These are phyloP conservation scores for Cryptoblepharus egeriae DNA, from an alignment of 2,797 vertebrate genomes.

Conservation along the genomic window DNA sequence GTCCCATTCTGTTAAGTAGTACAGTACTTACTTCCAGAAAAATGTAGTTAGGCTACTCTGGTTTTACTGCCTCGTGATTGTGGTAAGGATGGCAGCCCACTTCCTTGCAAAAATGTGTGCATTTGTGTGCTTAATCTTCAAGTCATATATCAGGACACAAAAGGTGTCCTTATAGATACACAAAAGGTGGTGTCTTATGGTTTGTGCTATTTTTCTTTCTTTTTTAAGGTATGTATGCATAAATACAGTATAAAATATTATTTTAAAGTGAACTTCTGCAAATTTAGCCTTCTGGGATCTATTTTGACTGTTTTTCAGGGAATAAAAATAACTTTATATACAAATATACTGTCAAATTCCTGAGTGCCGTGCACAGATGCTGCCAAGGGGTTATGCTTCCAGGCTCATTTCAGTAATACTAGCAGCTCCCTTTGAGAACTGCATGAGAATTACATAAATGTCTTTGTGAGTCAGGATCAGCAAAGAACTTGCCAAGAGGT, in stretches of 20 bases:
- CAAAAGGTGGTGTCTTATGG: background rate
- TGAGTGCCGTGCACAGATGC: background rate
- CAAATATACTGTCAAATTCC: background rate
- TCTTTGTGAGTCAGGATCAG: background rate
- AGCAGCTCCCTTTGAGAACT: background rate
- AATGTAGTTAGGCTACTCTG: too few species aligned
- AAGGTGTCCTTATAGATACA: background rate
- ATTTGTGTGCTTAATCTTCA: background rate
- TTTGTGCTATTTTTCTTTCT: background rate
- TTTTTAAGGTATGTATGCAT: background rate
- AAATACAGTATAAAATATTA: background rate
- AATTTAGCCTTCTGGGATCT: background rate
- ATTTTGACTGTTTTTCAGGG: background rate
- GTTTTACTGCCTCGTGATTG: too few species aligned
- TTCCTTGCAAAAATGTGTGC: background rate
- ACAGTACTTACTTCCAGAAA: too few species aligned
- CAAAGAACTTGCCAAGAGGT: background rate
- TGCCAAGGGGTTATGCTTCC: background rate
- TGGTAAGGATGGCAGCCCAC: too few species aligned
- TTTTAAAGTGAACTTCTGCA: background rate
- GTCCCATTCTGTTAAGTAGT: too few species aligned
- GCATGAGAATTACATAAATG: background rate
- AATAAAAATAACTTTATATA: background rate
- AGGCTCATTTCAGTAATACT: background rate
- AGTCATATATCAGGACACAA: background rate